Percentiles rank a stretch among this genome's conserved stretches.
Conservation (phyloP, 37 sponge, comb jelly and placozoan species). For the Spongilla lacustris region DNA sequence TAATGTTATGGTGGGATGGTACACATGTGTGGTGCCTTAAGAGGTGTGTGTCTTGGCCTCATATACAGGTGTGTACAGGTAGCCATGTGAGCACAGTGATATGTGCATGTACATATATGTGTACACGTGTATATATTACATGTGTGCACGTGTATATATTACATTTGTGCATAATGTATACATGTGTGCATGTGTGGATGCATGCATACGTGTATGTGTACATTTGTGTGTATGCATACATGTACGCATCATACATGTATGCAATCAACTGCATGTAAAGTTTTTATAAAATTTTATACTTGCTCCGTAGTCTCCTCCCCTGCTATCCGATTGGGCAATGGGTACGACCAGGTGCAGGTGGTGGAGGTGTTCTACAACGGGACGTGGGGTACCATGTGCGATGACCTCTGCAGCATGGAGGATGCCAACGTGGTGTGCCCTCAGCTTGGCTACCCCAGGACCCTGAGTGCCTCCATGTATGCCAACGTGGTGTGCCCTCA, state of each 20-base stretch:
- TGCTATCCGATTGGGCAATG: constrained; percentile 2
- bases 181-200: background rate
- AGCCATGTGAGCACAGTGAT: background rate
- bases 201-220: background rate
- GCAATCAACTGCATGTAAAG: no score
- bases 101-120: background rate
- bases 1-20: no score
- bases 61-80: background rate
- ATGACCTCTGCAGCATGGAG: background rate
- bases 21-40: no score
- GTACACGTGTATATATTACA: background rate
- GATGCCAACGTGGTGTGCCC: constrained; percentile 40
- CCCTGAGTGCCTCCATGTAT: constrained; percentile 23
- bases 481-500: no score
- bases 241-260: background rate
- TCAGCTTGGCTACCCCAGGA: constrained; percentile 16
- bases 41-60: no score
- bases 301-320: no score
- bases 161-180: no score
- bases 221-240: background rate
- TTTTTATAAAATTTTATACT: no score
- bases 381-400: constrained; percentile 27
- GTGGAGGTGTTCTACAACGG: constrained; percentile 12
- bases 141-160: no score
- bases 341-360: background rate